Base-by-base conservation (phyloP, 2,888 invertebrate genomes). In the Netelia inedita region DNA sequence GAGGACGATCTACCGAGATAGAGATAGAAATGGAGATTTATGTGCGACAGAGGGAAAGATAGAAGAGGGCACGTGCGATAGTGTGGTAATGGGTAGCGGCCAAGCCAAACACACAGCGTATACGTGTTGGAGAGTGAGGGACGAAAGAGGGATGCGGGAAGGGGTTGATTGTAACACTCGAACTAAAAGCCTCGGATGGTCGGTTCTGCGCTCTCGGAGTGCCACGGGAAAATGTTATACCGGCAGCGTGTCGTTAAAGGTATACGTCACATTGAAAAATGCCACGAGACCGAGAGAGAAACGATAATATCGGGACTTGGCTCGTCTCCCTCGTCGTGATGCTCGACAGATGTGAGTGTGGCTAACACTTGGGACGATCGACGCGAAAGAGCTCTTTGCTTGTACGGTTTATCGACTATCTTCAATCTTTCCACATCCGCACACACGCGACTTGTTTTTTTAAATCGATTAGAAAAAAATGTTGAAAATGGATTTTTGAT, bases 151-250 rank as follows among this genome's bases (percentile, higher is more conserved):
- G 61, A n/a, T 35, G 55, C 2, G 59, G 11, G 57, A 61, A 43
- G 41, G 57, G 41, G 16, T 11, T 53, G 74, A 43, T 74, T 59
- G 63, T 68, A 74, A 84, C 76, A 84, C 84, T 84, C 72, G 68
- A 81, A 78, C 76, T 81, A 81, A 84, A 80, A 84, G 84, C 80
- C 61, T 79, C 23, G 55, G 66, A 50, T 41, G 43, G 28, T 19
- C 41, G 46, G 14, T 63, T 35, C n/a, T 75, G 57, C 0, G 19
- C 8, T 28, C 14, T 19, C 19, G 53, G 50, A 46, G 10, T 59
- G 50, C 66, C 61, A 65, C 65, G 16, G 3, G 46, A 6, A 0
- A 46, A 46, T 46, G 14, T 14, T 46, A 46, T 46, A 46, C 14
- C 46, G 10, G 46, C 46, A 1, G 3, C 28, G 28, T 28, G 46